These are phyloP conservation scores for Otocyon megalotis DNA, from an alignment of 2,113 vertebrate genomes.

Conservation along the genomic window DNA sequence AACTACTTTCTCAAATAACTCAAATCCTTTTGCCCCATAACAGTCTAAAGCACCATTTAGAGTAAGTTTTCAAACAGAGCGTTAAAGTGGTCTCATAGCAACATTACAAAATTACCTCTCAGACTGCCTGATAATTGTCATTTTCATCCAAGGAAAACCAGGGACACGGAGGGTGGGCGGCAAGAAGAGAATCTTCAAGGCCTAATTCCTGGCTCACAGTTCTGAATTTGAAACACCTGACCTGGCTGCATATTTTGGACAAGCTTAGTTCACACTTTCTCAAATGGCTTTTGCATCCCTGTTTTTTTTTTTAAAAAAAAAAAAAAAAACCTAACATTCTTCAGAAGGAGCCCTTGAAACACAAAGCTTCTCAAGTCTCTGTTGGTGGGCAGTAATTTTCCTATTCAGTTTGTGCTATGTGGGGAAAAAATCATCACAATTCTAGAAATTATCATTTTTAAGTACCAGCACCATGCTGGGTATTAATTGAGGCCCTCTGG, in stretches of 20 bases:
- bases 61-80: neutral
- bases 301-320: neutral
- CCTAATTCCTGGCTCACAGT: neutral
- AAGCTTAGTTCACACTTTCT: neutral
- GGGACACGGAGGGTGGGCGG: neutral
- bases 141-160: slow-evolving; percentile 48
- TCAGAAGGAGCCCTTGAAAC: neutral
- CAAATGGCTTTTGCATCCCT: neutral
- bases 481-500: neutral
- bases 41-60: neutral
- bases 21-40: neutral
- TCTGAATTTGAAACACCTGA: neutral
- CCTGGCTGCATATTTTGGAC: neutral
- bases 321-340: neutral
- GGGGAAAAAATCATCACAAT: neutral
- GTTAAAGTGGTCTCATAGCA: slow-evolving; percentile 35
- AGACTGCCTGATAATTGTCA: neutral
- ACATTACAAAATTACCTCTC: slow-evolving; percentile 19
- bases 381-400: neutral
- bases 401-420: neutral
- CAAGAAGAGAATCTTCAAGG: neutral
- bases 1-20: neutral
- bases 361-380: neutral
- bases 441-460: neutral
- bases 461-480: neutral